Evolutionary conservation across 1,140 invertebrate genomes (phyloP), one percentile per base, ranked within the genome.

Genomic region (Drosophila funebris): DNA sequence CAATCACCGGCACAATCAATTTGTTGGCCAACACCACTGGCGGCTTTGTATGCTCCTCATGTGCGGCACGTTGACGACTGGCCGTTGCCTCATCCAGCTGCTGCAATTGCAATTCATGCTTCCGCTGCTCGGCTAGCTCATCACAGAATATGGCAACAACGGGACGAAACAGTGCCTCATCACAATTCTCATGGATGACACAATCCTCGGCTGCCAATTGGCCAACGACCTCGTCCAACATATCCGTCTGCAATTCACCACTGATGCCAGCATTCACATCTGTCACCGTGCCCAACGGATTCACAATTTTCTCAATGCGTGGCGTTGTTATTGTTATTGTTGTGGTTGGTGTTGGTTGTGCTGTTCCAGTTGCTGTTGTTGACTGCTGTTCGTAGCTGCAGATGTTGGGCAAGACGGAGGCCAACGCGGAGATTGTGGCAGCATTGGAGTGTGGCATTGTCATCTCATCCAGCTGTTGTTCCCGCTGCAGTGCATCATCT

Each of bases 251-350:
- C 57, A 92, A 92, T 29, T 95, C 93, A 11, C 90, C 90, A 60
- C 90, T 91, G 11, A 84, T 76, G 18, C 90, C 83, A 0, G 91
- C 91, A 69, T 78, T 90, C 29, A 93, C 92, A 73, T 93, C 92
- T 33, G 91, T 92, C 50, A 96, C 95, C 27, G 94, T 95, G 78
- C 95, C 95, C 85, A 94, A 78, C 24, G 95, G 95, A 93, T 95
- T 95, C 78, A 96, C 95, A 74, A 95, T 94, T 92, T 95, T 92
- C 69, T 91, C 90, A 6, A 91, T 76, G 27, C 50, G 71, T 41
- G n/a, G 46, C 33, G 37, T 29, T 4, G 63, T 4, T 5, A n/a
- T n/a, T n/a, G n/a, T n/a, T n/a, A n/a, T n/a, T n/a, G n/a, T n/a
- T n/a, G n/a, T n/a, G n/a, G n/a, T n/a, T n/a, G n/a, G n/a, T n/a